A percentile compares a stretch with the other conserved stretches of the same genome.
Evolutionary conservation across 2,888 invertebrate genomes (phyloP).

Genomic region (Labia minor): DNA sequence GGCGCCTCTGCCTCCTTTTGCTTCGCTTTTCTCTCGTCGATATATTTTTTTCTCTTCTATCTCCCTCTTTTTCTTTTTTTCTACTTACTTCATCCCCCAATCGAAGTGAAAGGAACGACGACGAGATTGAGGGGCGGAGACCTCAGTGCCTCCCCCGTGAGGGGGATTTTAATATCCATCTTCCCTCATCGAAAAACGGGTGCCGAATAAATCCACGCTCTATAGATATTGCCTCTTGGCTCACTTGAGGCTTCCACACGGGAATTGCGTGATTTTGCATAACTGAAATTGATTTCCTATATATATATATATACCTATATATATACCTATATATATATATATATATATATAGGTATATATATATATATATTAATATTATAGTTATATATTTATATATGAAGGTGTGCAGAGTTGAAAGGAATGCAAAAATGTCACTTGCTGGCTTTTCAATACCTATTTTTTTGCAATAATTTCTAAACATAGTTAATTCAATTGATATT

Average conservation of each 20-base stretch:
- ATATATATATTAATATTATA: background rate
- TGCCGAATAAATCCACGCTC: conserved; percentile 2
- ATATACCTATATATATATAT: too few species aligned
- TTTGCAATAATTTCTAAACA: too few species aligned
- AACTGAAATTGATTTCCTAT: conserved; percentile 13
- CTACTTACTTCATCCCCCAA: conserved; percentile 1
- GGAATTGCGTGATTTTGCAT: conserved; percentile 13
- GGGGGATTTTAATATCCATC: conserved; percentile 13
- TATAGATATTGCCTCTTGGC: conserved; percentile 13
- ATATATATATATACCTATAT: background rate
- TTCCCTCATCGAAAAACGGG: conserved; percentile 13
- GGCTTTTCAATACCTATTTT: too few species aligned
- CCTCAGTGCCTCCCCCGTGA: background rate
- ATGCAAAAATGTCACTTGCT: too few species aligned
- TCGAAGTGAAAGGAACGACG: conserved; percentile 13
- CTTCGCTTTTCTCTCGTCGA: background rate
- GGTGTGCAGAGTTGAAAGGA: too few species aligned
- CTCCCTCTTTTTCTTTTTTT: background rate
- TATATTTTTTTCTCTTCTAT: background rate
- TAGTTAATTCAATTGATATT: too few species aligned
- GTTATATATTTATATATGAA: too few species aligned
- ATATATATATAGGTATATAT: background rate
- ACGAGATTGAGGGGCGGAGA: background rate
- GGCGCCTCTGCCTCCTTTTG: background rate
- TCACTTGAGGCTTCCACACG: conserved; percentile 13